phyloP scores from a whole-genome alignment of 2,797 vertebrate genomes.

The Acrossocheilus fasciatus region DNA sequence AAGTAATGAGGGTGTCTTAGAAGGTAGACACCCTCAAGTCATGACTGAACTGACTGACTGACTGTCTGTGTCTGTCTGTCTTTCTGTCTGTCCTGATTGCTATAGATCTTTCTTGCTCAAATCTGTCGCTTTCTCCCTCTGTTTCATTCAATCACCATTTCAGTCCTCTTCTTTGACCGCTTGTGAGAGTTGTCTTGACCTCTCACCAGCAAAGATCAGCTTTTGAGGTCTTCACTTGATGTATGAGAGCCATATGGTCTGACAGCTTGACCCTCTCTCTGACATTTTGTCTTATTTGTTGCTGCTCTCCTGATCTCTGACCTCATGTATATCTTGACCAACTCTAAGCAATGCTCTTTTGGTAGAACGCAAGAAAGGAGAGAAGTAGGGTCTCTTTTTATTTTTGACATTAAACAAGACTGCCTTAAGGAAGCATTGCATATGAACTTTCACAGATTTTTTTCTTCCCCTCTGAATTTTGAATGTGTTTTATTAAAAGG shows the following conservation, averaged over 20 bases:
- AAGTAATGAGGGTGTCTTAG: neutral
- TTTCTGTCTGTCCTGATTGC: neutral
- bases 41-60: no score
- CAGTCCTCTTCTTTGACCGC: constrained; percentile 40
- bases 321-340: constrained; percentile 21
- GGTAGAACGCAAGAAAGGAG: neutral
- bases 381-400: neutral
- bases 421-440: constrained; percentile 2
- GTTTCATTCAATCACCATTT: constrained; percentile 49
- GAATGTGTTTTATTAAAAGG: constrained; percentile 68
- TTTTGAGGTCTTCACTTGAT: constrained; percentile 54
- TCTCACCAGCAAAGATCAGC: constrained; percentile 32
- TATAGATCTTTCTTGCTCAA: constrained; percentile 43
- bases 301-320: constrained; percentile 39
- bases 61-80: no score
- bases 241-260: constrained; percentile 36
- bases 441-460: constrained; percentile 58
- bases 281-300: constrained; percentile 39
- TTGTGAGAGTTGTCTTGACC: constrained; percentile 47
- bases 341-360: constrained; percentile 9
- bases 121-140: constrained; percentile 28
- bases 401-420: neutral
- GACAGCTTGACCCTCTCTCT: constrained; percentile 19
- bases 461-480: constrained; percentile 37
- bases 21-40: no score